phyloP scores from a whole-genome alignment of 2,888 invertebrate species.

The Aspidiotus rigidus region DNA sequence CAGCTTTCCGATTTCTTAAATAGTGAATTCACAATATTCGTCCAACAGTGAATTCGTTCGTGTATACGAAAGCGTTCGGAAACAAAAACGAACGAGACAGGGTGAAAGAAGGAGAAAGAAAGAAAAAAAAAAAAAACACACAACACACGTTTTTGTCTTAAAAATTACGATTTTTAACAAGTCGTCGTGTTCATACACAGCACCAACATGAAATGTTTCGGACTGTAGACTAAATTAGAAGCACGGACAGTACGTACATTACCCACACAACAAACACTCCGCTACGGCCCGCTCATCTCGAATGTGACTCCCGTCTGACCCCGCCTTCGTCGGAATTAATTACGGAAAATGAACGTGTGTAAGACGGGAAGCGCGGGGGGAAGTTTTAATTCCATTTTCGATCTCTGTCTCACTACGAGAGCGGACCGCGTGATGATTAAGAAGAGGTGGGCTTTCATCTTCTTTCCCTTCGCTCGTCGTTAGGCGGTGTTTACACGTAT shows the following conservation, averaged over 20 bases:
- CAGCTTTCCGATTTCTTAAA: too few relatives aligned
- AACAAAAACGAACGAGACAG: neutral
- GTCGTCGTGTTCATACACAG: constrained; percentile 26
- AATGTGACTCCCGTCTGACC: constrained; percentile 2
- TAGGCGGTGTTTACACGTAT: constrained; percentile 28
- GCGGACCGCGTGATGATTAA: constrained; percentile 29
- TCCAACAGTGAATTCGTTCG: neutral
- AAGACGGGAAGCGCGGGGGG: constrained; percentile 7
- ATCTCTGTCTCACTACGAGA: constrained; percentile 18
- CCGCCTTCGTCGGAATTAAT: constrained; percentile 29
- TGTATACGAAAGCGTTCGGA: neutral
- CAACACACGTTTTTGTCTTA: constrained; percentile 1
- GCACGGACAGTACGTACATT: constrained; percentile 31
- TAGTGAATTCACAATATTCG: too few relatives aligned
- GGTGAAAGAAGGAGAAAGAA: neutral
- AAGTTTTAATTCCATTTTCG: constrained; percentile 34
- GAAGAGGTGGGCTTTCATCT: constrained; percentile 24
- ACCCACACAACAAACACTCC: constrained; percentile 18
- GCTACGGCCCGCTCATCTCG: neutral
- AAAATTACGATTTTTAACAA: neutral
- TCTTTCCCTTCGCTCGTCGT: constrained; percentile 11
- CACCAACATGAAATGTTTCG: constrained; percentile 29
- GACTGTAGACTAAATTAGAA: constrained; percentile 31
- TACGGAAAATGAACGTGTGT: constrained; percentile 34
- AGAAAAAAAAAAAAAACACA: neutral